phyloP scores from a whole-genome alignment of 2,888 invertebrate species.

The Ophion obscuratus region DNA sequence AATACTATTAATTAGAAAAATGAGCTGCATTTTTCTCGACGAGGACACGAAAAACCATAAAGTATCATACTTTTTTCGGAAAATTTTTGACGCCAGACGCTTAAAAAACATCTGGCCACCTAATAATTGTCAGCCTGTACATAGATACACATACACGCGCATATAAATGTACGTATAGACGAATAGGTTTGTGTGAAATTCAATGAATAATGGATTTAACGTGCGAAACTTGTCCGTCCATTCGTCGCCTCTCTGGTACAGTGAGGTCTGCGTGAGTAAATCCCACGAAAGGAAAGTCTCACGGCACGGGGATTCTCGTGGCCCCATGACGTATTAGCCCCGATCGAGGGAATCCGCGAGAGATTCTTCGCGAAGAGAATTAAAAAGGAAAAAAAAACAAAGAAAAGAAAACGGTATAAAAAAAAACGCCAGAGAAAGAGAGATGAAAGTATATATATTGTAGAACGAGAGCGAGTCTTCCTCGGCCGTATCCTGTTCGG shows the following conservation, averaged over 20 bases:
- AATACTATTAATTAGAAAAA: too few relatives aligned
- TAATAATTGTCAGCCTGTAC: constrained; percentile 1
- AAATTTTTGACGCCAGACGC: too few relatives aligned
- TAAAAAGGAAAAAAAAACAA: constrained; percentile 11
- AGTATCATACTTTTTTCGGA: too few relatives aligned
- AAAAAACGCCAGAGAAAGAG: constrained; percentile 28
- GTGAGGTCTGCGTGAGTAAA: constrained; percentile 59
- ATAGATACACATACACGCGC: background rate
- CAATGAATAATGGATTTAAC: constrained; percentile 66
- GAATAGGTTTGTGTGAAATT: background rate
- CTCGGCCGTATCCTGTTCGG: constrained; percentile 10
- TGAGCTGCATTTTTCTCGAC: too few relatives aligned
- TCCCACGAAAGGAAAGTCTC: constrained; percentile 70
- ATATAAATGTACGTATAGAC: background rate
- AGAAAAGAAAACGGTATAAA: background rate
- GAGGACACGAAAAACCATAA: too few relatives aligned
- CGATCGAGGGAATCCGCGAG: constrained; percentile 51
- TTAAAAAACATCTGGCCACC: too few relatives aligned
- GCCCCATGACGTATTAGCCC: constrained; percentile 67
- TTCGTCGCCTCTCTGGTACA: constrained; percentile 34
- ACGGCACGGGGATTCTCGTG: constrained; percentile 65
- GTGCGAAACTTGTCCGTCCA: constrained; percentile 68
- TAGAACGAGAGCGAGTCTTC: constrained; percentile 26
- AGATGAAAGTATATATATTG: constrained; percentile 3
- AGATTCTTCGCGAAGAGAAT: constrained; percentile 2